Evolutionary conservation across 2,797 vertebrate species (phyloP).

Genomic region (Oophaga sylvatica): DNA sequence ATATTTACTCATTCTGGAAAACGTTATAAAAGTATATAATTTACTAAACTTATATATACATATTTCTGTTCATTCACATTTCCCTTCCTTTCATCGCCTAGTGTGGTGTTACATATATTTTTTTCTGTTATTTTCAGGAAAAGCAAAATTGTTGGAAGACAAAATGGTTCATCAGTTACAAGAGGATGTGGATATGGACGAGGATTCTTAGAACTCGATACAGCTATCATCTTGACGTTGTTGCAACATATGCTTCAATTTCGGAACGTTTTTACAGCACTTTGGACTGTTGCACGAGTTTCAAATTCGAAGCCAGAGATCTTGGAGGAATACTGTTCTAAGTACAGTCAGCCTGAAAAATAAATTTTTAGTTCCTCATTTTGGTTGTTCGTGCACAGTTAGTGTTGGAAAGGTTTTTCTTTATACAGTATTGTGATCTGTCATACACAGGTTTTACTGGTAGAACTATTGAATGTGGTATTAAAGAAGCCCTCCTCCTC

Average conservation of each 20-base stretch:
- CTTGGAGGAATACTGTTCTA: not conserved
- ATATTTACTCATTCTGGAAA: no score
- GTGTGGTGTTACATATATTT: not conserved
- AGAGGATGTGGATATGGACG: constrained; percentile 89
- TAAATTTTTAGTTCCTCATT: constrained; percentile 44
- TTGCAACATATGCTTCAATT: not conserved
- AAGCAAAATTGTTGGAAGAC: constrained; percentile 89
- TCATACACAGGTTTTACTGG: no score
- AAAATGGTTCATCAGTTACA: constrained; percentile 95
- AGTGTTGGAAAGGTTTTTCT: not conserved
- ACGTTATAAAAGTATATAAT: no score
- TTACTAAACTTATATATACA: no score
- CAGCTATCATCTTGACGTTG: not conserved
- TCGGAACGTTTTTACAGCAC: constrained; percentile 15
- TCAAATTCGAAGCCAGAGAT: not conserved
- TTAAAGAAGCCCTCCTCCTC: no score
- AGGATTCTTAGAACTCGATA: constrained; percentile 66
- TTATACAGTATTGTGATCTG: no score
- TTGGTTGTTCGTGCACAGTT: not conserved
- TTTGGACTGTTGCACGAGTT: constrained; percentile 26
- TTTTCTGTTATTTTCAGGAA: constrained; percentile 75
- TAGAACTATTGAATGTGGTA: no score
- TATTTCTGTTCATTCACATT: not conserved
- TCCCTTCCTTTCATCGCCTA: not conserved
- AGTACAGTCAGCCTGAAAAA: constrained; percentile 31